Evolutionary conservation across 2,797 vertebrate species (phyloP), one percentile per base, ranked within the genome.

Genomic region (Monodelphis domestica): DNA sequence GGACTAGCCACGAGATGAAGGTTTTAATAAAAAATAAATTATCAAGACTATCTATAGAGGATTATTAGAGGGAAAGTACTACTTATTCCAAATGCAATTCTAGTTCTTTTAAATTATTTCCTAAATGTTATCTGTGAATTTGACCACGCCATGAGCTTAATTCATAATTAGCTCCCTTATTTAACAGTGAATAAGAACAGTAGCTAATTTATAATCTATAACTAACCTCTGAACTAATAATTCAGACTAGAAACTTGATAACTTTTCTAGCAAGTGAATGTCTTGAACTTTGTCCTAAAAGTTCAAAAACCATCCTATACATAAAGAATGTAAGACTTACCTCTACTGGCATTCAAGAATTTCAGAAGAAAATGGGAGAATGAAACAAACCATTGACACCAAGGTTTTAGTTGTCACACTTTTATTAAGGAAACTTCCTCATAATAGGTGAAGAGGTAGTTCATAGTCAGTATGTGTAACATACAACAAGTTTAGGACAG

Each of bases 391-490:
- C 90, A 93, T 55, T 90, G 90, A 96, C 91, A 96, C 90, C 95
- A 97, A 93, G 97, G 95, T 95, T 98, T 98, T 97, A 97, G 97
- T 97, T 95, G 96, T 93, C 89, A 97, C 54, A 63, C 95, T 97
- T 96, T 96, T 98, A 97, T 96, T 98, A 96, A 93, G 96, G 95
- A 97, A 98, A 97, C 96, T 96, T 97, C 87, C 95, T 97, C 98
- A 98, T 97, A 97, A 97, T 97, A 98, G 97, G 96, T 98, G 97
- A 97, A 98, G 98, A 98, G 98, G 98, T 98, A 98, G 98, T 98
- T 98, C 95, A 96, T 97, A 98, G 96, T 95, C 94, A 93, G 97
- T 98, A 98, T 97, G 94, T 97, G 95, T 92, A 63, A 96, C 97
- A 96, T 97, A 98, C 97, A 97, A 97, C 89, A 95, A 94, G 92